These are phyloP conservation scores for Microcebus jonahi DNA, from an alignment of 2,113 vertebrate species.

Conservation along the genomic window DNA sequence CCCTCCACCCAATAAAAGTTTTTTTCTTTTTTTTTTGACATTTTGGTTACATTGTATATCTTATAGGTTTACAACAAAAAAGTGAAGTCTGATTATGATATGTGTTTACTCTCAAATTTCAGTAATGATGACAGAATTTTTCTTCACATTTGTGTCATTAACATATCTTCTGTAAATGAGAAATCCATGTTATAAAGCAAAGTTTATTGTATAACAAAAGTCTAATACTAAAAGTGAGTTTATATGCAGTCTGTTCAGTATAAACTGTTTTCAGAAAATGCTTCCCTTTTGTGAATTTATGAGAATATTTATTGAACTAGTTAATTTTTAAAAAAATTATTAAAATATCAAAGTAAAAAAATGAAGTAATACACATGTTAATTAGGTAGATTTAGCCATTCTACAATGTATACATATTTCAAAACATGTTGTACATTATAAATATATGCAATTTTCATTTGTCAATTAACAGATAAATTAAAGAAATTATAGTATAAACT, in stretches of 20 bases:
- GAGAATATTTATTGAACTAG: not conserved
- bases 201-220: not conserved
- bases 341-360: not conserved
- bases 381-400: not conserved
- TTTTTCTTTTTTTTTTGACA: too few species aligned
- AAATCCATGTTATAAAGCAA: not conserved
- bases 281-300: conserved; percentile 35
- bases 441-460: not conserved
- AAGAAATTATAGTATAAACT: not conserved
- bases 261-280: conserved; percentile 18
- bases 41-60: too few species aligned
- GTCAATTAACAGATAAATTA: not conserved
- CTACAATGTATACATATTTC: not conserved
- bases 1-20: too few species aligned
- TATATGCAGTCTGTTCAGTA: not conserved
- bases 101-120: conserved; percentile 34
- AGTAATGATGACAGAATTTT: not conserved
- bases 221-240: not conserved
- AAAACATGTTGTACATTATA: not conserved
- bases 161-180: not conserved
- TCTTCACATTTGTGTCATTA: not conserved
- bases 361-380: not conserved
- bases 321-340: not conserved
- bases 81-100: not conserved
- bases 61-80: not conserved